These are phyloP conservation scores for Cotesia typhae DNA, from an alignment of 1,140 invertebrate genomes.

Conservation along the genomic window DNA sequence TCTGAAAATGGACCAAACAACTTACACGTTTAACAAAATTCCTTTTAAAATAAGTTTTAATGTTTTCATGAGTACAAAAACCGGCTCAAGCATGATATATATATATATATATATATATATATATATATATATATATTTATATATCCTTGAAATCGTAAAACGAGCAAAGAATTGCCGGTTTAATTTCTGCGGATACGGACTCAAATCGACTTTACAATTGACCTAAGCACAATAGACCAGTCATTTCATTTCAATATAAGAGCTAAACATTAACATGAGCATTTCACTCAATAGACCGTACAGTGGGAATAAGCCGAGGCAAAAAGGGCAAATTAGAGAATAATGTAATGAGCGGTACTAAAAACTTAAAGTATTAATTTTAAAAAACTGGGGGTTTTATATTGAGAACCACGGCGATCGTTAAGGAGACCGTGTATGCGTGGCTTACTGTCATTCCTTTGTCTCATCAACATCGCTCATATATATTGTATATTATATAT, in stretches of 20 bases:
- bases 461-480: neutral
- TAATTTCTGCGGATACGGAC: neutral
- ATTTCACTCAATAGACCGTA: too few species aligned
- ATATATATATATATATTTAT: neutral
- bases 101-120: too few species aligned
- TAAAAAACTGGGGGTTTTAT: neutral
- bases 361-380: too few species aligned
- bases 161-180: constrained; percentile 9
- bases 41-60: constrained; percentile 6
- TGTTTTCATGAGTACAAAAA: constrained; percentile 8
- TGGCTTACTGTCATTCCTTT: constrained; percentile 13
- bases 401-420: constrained; percentile 11
- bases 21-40: neutral
- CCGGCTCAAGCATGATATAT: neutral
- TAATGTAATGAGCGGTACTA: too few species aligned
- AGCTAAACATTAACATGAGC: too few species aligned
- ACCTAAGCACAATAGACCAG: neutral
- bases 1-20: constrained; percentile 13
- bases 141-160: constrained; percentile 10
- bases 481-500: neutral
- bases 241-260: neutral
- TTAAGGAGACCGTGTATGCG: constrained; percentile 8
- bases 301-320: too few species aligned
- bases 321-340: too few species aligned
- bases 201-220: constrained; percentile 3